Conservation (phyloP, 2,888 invertebrate genomes). For the Sesia apiformis region DNA sequence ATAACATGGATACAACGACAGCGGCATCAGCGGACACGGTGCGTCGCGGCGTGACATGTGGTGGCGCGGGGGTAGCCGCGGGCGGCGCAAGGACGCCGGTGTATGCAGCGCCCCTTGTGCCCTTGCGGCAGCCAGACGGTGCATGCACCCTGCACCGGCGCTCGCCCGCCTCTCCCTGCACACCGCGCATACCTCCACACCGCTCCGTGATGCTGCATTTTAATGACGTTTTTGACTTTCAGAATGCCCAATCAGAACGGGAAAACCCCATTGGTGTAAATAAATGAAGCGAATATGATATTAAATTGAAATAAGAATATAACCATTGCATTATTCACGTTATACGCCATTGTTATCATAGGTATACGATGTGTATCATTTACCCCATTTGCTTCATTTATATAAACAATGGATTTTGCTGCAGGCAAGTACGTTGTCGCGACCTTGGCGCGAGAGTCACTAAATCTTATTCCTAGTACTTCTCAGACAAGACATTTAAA, state of each 20-base stretch:
- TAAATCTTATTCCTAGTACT: no score
- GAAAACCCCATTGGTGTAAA: conserved; percentile 9
- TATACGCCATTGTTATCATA: no score
- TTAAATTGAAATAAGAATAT: no score
- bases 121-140: conserved; percentile 28
- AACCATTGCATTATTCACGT: no score
- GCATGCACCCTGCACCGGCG: conserved; percentile 47
- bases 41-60: neutral
- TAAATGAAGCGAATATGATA: no score
- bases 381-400: no score
- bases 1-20: no score
- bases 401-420: no score
- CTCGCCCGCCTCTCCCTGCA: conserved; percentile 2
- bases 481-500: no score
- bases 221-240: conserved; percentile 36
- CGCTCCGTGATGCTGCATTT: conserved; percentile 38
- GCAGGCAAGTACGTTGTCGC: no score
- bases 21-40: conserved; percentile 4
- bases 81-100: conserved; percentile 5
- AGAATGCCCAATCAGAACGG: conserved; percentile 20
- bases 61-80: neutral
- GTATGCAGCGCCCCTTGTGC: conserved; percentile 11
- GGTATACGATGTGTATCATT: no score
- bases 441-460: no score
- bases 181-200: conserved; percentile 6